A percentile compares a stretch with the other conserved stretches of the same genome.
Conservation (phyloP, 2,888 invertebrate genomes). For the Belgica antarctica region DNA sequence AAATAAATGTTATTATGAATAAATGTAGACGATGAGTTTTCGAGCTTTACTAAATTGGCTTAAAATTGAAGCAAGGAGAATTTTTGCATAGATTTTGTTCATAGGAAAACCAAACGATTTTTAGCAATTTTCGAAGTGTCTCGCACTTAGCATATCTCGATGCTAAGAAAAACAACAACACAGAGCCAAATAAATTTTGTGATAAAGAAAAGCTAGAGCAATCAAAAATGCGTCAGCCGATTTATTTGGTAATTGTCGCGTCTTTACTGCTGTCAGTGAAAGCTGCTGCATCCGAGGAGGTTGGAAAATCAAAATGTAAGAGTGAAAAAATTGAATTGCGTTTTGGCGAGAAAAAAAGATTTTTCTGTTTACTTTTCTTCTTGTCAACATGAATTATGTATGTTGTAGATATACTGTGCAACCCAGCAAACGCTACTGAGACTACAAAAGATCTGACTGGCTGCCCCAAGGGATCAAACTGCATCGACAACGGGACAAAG, state of each 20-base stretch:
- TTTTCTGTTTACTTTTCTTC: background rate
- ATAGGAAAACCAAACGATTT: background rate
- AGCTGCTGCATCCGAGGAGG: background rate
- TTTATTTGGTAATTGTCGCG: background rate
- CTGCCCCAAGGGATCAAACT: constrained; percentile 7
- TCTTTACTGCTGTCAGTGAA: background rate
- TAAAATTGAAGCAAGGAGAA: no score
- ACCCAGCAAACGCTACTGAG: background rate
- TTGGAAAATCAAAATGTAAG: constrained; percentile 7
- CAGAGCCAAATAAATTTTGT: background rate
- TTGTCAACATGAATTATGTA: no score
- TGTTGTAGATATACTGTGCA: background rate
- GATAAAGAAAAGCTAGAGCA: background rate
- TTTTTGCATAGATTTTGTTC: background rate
- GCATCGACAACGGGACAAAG: constrained; percentile 17
- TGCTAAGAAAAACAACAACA: background rate
- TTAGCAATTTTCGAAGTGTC: background rate
- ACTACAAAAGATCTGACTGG: background rate
- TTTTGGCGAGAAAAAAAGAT: background rate
- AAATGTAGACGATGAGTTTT: background rate
- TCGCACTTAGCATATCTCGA: background rate
- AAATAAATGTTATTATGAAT: constrained; percentile 28
- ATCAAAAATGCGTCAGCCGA: background rate
- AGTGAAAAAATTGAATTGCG: constrained; percentile 13
- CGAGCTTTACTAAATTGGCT: background rate